Evolutionary conservation across 64 coral and sea anemone species (phyloP).

Genomic region (Pocillopora damicornis): DNA sequence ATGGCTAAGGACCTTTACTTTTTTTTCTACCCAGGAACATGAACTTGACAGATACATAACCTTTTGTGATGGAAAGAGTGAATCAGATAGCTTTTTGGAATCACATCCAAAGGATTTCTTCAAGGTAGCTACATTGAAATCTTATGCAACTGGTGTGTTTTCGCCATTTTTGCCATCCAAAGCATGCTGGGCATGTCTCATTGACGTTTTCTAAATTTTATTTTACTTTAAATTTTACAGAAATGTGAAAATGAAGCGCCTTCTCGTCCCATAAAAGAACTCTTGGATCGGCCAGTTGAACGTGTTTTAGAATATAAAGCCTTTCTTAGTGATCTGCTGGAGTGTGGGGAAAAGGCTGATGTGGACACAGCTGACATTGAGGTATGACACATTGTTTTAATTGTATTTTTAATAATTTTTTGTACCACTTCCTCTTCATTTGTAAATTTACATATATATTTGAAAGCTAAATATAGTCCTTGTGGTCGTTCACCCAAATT

Average conservation of each 20-base stretch:
- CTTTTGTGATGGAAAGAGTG: constrained; percentile 79
- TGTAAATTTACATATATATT: no score
- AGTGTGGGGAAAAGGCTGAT: constrained; percentile 37
- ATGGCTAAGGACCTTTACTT: not conserved
- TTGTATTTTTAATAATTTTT: not conserved
- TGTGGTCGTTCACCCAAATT: not conserved
- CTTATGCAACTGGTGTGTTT: no score
- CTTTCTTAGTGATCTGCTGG: constrained; percentile 26
- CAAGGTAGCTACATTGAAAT: constrained; percentile 43
- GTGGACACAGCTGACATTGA: constrained; percentile 48
- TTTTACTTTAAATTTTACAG: not conserved
- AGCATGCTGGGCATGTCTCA: not conserved
- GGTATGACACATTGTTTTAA: not conserved
- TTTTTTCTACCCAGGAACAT: constrained; percentile 47
- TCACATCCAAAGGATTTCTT: constrained; percentile 54
- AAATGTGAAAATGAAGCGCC: constrained; percentile 25
- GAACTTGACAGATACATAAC: constrained; percentile 74
- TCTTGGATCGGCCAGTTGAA: constrained; percentile 44
- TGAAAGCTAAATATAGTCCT: no score
- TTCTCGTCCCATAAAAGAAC: constrained; percentile 36
- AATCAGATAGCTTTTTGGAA: constrained; percentile 62
- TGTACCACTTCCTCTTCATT: no score
- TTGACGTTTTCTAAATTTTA: not conserved
- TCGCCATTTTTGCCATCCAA: no score
- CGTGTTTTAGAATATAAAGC: constrained; percentile 59